Evolutionary conservation across 2,113 vertebrate species (phyloP), one percentile per base, ranked within the genome.

Genomic region (Channa argus): DNA sequence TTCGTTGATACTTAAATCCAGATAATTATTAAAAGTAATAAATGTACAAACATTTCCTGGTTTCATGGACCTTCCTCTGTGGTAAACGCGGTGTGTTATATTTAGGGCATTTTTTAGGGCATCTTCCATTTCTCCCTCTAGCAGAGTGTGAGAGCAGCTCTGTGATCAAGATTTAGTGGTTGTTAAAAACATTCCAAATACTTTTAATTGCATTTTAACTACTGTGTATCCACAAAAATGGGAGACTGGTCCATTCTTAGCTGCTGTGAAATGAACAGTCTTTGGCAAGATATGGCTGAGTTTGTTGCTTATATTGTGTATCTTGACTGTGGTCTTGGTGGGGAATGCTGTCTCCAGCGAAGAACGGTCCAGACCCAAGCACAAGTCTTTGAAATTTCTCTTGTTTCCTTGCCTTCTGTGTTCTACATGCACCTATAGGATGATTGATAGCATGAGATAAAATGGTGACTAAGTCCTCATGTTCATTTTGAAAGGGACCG

Each of bases 271-370:
- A 94, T 77, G 90, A 93, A 94, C 92, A 0, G 90, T 92, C 36
- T 91, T 91, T 3, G 91, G 94, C 36, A 95, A 95, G 91, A 93
- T 94, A 47, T 94, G 93, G 93, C 92, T 95, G 73, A 92, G 87
- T 0, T 88, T 94, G 87, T 82, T 94, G 65, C 90, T 94, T 38
- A 92, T 94, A 71, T 95, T 94, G 82, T 84, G 86, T 43, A 94
- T 94, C 72, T 78, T 94, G 71, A 84, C 95, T 24, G 93, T 94
- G 72, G 91, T 92, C 2, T 46, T 92, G 71, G 88, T 94, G 33
- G 93, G 92, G n/a, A 90, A 93, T 34, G 84, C 89, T 0, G 87
- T 94, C 70, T 93, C 93, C 79, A 90, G 91, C 1, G 91, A 93
- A 0, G 88, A 93, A 77, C 92, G 91, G 82, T 93, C 92, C 61